phyloP scores from a whole-genome alignment of 1,140 invertebrate genomes.

The Drosophila serrata region DNA sequence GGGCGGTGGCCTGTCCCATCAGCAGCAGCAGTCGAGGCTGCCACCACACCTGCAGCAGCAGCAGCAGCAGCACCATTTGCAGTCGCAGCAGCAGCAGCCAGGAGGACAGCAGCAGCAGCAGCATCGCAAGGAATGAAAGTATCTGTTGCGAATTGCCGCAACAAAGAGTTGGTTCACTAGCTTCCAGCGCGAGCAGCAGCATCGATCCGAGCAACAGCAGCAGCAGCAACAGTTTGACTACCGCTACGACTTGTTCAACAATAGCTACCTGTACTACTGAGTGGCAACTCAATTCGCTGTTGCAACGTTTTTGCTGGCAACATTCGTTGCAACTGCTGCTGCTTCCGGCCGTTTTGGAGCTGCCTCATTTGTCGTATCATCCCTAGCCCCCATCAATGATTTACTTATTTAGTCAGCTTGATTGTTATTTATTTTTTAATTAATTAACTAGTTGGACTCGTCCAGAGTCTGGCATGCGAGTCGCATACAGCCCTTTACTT shows the following conservation, averaged over 20 bases:
- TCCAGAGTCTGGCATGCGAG: constrained; percentile 16
- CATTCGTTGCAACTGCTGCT: constrained; percentile 44
- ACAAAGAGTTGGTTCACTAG: constrained; percentile 80
- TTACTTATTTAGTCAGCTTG: constrained; percentile 65
- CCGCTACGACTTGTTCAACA: constrained; percentile 68
- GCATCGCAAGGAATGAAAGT: constrained; percentile 84
- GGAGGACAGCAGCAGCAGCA: constrained; percentile 58
- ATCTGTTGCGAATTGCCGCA: constrained; percentile 80
- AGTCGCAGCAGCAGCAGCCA: constrained; percentile 61
- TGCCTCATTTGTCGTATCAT: constrained; percentile 25
- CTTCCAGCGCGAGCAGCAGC: constrained; percentile 68
- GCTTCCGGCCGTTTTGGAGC: constrained; percentile 22
- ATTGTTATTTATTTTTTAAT: constrained; percentile 80
- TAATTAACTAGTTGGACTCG: constrained; percentile 36
- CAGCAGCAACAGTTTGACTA: constrained; percentile 57
- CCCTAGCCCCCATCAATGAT: constrained; percentile 35
- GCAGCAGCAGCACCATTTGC: constrained; percentile 47
- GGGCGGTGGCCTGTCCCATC: constrained; percentile 30
- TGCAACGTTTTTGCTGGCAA: constrained; percentile 73
- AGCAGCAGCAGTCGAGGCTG: constrained; percentile 35
- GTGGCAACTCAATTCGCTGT: constrained; percentile 10
- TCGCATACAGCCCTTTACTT: constrained; percentile 27
- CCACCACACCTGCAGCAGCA: constrained; percentile 32
- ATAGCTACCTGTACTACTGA: constrained; percentile 74
- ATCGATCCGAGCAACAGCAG: constrained; percentile 47